Evolutionary conservation across 1,140 invertebrate genomes (phyloP).

Genomic region (Chironomus striatipennis): DNA sequence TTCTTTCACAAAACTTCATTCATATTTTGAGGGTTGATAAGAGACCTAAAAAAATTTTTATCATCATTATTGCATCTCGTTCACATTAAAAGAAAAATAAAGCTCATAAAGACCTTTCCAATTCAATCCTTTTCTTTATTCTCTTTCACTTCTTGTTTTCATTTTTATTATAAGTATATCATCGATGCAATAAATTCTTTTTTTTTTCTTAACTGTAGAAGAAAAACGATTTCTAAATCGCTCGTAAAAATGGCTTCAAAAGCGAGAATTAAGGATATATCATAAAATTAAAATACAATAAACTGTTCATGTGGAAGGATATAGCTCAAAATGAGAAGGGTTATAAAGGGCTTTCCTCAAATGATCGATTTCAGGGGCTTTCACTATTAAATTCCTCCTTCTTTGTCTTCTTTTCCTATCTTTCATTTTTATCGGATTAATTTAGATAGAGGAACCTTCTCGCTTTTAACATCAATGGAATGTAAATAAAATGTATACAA

Average conservation of each 20-base stretch:
- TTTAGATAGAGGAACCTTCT: background rate
- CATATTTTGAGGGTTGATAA: too few species aligned
- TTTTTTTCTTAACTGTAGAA: too few species aligned
- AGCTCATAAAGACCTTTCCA: background rate
- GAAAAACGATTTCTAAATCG: background rate
- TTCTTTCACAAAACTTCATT: too few species aligned
- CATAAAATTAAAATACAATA: conserved; percentile 15
- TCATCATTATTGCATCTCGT: too few species aligned
- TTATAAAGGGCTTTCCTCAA: background rate
- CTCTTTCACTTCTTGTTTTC: background rate
- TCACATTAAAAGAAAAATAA: too few species aligned
- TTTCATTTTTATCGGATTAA: background rate
- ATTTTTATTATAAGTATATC: background rate
- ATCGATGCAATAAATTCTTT: background rate
- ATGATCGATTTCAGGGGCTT: background rate
- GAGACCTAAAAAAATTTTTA: too few species aligned
- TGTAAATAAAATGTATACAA: too few species aligned
- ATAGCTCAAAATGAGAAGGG: conserved; percentile 12
- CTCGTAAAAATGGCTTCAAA: background rate
- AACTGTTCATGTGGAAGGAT: background rate
- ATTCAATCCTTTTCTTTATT: background rate
- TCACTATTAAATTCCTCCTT: background rate
- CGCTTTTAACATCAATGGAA: too few species aligned
- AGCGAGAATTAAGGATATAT: background rate
- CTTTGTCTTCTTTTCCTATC: background rate